Evolutionary conservation across 2,113 vertebrate species (phyloP).

Genomic region (Mobula birostris): DNA sequence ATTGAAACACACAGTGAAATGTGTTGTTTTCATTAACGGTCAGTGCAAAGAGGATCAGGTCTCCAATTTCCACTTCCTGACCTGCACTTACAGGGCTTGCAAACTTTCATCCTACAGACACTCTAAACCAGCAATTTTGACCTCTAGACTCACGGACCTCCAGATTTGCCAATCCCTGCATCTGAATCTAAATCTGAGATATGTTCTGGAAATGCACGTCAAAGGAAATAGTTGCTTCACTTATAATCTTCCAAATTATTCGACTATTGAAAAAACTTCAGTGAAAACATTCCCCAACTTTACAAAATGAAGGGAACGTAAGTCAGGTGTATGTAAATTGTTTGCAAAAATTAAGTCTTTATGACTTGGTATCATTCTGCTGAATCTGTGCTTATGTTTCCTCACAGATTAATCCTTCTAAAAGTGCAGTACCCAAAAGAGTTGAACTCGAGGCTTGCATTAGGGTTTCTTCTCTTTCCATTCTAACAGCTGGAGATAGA

Average conservation of each 20-base stretch:
- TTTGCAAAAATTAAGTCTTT: neutral
- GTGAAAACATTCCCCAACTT: neutral
- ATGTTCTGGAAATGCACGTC: neutral
- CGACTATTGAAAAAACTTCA: neutral
- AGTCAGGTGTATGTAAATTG: neutral
- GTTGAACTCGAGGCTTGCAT: neutral
- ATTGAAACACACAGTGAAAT: no score
- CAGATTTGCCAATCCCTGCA: no score
- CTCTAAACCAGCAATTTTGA: no score
- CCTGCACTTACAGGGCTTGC: no score
- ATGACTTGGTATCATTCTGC: neutral
- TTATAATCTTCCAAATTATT: neutral
- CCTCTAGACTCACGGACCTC: no score
- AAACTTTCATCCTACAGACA: no score
- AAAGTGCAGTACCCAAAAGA: neutral
- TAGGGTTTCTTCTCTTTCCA: neutral
- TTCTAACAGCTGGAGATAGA: neutral
- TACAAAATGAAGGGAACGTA: neutral
- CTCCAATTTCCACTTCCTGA: no score
- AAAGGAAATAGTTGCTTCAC: neutral
- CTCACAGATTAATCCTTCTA: neutral
- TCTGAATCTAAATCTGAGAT: no score
- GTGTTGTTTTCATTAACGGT: no score
- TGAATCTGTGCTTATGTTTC: neutral
- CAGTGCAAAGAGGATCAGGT: no score